Percentiles rank a stretch among this genome's conserved stretches.
phyloP scores from a whole-genome alignment of 2,113 vertebrate species.

The Gadus macrocephalus region DNA sequence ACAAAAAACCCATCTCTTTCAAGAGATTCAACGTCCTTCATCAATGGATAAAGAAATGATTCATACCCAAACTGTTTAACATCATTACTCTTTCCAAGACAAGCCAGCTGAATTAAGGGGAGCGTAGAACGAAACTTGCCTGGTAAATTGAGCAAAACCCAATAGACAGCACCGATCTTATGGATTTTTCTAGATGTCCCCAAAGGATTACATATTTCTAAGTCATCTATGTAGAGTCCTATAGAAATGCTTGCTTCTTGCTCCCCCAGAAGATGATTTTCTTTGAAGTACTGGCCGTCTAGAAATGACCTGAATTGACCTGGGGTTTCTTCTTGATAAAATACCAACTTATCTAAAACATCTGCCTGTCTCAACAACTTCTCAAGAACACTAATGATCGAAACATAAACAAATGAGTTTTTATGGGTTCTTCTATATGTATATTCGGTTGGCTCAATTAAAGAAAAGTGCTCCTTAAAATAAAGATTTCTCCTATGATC shows the following conservation, averaged over 20 bases:
- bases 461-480: constrained; percentile 24
- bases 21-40: constrained; percentile 23
- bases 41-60: constrained; percentile 22
- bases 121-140: constrained; percentile 7
- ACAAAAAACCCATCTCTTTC: constrained; percentile 22
- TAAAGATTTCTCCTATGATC: constrained; percentile 26
- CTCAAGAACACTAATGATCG: constrained; percentile 18
- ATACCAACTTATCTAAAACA: constrained; percentile 16
- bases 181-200: constrained; percentile 31
- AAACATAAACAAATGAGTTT: constrained; percentile 29
- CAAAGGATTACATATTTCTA: constrained; percentile 3
- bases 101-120: constrained; percentile 25
- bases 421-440: constrained; percentile 1
- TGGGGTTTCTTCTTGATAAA: not conserved
- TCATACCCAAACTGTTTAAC: constrained; percentile 31
- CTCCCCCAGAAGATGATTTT: constrained; percentile 9
- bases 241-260: constrained; percentile 20
- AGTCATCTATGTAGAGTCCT: not conserved
- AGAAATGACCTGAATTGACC: constrained; percentile 17
- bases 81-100: constrained; percentile 30
- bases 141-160: constrained; percentile 38
- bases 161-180: constrained; percentile 34
- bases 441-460: constrained; percentile 31
- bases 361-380: constrained; percentile 10
- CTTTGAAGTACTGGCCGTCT: constrained; percentile 36